Evolutionary conservation across 2,888 invertebrate species (phyloP).

Genomic region (Glaucopsyche alexis): DNA sequence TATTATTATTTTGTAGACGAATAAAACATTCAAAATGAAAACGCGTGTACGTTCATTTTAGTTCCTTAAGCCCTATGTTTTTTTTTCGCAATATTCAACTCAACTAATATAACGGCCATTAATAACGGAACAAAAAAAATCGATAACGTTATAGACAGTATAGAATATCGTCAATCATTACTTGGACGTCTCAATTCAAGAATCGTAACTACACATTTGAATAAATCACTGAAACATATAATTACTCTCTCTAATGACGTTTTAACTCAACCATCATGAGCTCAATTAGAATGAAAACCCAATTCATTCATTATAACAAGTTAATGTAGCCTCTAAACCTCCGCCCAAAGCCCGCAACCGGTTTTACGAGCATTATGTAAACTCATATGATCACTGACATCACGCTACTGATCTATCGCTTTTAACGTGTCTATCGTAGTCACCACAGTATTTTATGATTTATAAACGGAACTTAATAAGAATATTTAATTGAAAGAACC

Average conservation of each 20-base stretch:
- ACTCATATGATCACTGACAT: constrained; percentile 55
- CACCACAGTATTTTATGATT: constrained; percentile 51
- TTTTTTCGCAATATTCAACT: not conserved
- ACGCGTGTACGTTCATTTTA: not conserved
- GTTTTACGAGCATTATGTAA: constrained; percentile 73
- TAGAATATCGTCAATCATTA: constrained; percentile 12
- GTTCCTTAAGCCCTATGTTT: not conserved
- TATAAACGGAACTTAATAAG: constrained; percentile 52
- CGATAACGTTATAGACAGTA: not conserved
- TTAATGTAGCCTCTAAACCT: constrained; percentile 54
- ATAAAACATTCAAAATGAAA: not conserved
- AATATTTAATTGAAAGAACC: constrained; percentile 34
- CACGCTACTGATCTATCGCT: constrained; percentile 65
- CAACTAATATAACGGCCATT: not conserved
- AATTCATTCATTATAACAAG: constrained; percentile 76
- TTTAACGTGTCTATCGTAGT: constrained; percentile 56
- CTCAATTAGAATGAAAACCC: constrained; percentile 60
- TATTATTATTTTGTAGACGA: not conserved
- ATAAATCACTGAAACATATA: constrained; percentile 26
- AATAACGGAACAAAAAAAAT: not conserved
- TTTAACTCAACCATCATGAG: constrained; percentile 27
- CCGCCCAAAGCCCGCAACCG: constrained; percentile 67
- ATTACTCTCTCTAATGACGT: constrained; percentile 24
- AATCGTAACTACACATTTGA: not conserved
- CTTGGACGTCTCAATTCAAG: constrained; percentile 9